Base-by-base conservation (phyloP, 2,113 vertebrate genomes). In the Probosciger aterrimus region DNA sequence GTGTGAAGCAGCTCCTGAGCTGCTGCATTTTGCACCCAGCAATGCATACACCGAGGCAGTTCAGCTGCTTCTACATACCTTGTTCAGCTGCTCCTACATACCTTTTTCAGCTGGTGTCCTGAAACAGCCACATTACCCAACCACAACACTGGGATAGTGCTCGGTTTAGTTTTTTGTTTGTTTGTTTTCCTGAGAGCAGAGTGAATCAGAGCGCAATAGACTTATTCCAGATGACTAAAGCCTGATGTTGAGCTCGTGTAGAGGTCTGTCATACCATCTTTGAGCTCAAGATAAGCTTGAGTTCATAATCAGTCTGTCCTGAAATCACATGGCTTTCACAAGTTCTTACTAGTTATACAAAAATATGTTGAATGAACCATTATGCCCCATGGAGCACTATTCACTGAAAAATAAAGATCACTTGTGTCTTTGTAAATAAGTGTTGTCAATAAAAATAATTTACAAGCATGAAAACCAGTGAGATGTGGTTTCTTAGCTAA, bases 1-100 rank as follows among this genome's bases (percentile, higher is more conserved):
- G 3, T 60, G 39, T 35, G 47, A 63, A 64, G 67, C 60, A 92
- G 75, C 52, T 82, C 52, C 79, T 31, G 11, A 43, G 23, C 2
- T 9, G 33, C 9, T 2, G 0, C 15, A 7, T 5, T 49, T 33
- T 73, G 31, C 19, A 14, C 15, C 8, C 68, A 59, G 77, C 17
- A 49, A 0, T 18, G 27, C 1, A 1, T 24, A 10, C 4, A 5
- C 18, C 19, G 50, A 53, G 57, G 8, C 8, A 15, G 18, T 39
- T 69, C 41, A 57, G 68, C 46, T 4, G 1, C 31, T 85, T 50
- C 35, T 67, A 14, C 5, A 2, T 6, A 11, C 5, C 23, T 43
- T 2, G 1, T 17, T 41, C 60, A 73, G 49, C 27, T 68, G 41
- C 39, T 63, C 14, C 35, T 67, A 14, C 5, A 2, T 6, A 11